Evolutionary conservation across 2,113 vertebrate species (phyloP).

Genomic region (Genyomyrus donnyi): DNA sequence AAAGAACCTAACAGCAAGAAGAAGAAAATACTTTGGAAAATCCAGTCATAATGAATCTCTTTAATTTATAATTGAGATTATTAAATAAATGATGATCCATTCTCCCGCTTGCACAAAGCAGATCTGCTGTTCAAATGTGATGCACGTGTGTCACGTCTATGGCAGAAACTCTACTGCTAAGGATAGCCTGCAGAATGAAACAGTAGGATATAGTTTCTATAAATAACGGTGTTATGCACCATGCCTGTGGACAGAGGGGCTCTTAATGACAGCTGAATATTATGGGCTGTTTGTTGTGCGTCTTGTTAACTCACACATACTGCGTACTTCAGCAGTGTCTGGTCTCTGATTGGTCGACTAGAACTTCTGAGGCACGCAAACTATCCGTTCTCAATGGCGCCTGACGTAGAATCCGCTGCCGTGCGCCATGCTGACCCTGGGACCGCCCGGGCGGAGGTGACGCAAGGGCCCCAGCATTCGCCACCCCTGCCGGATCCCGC

Average conservation of each 20-base stretch:
- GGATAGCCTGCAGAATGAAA: background rate
- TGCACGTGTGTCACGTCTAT: background rate
- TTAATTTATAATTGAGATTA: conserved; percentile 52
- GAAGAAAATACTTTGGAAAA: conserved; percentile 36
- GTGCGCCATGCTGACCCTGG: background rate
- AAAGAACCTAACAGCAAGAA: conserved; percentile 29
- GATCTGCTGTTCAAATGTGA: conserved; percentile 20
- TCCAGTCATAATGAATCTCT: conserved; percentile 48
- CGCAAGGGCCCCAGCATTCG: background rate
- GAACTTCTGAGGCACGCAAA: background rate
- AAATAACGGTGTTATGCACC: background rate
- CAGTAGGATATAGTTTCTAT: background rate
- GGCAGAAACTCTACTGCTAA: background rate
- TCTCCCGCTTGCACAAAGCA: conserved; percentile 31
- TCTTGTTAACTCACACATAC: background rate
- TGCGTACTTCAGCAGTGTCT: background rate
- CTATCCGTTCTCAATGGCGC: background rate
- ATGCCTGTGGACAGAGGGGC: background rate
- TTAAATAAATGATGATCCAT: conserved; percentile 42
- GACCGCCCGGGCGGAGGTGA: background rate
- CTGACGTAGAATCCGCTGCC: background rate
- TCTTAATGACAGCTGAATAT: background rate
- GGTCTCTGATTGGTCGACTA: background rate
- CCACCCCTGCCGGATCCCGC: background rate
- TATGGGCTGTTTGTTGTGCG: background rate